Evolutionary conservation across 1,140 invertebrate species (phyloP).

Genomic region (Drosophila kikkawai): DNA sequence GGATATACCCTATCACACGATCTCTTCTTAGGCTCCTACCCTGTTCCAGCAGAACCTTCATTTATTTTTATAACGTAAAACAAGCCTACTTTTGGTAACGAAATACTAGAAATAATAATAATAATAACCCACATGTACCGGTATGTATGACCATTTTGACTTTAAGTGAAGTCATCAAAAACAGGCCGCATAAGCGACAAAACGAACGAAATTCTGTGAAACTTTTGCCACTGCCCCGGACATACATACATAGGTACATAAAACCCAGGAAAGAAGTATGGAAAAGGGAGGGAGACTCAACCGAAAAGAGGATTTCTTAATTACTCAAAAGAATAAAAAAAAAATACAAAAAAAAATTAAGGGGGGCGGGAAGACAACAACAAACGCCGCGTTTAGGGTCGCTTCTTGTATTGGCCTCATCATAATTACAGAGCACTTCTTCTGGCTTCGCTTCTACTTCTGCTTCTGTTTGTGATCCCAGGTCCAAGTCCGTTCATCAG

Average conservation of each 20-base stretch:
- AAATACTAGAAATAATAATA: constrained; percentile 74
- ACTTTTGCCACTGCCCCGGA: constrained; percentile 65
- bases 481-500: constrained; percentile 48
- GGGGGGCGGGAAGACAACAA: constrained; percentile 37
- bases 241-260: constrained; percentile 32
- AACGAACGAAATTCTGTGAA: constrained; percentile 73
- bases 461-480: constrained; percentile 47
- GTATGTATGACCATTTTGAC: constrained; percentile 65
- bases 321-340: constrained; percentile 51
- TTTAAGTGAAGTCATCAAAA: constrained; percentile 82
- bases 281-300: constrained; percentile 28
- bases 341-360: constrained; percentile 23
- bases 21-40: not conserved
- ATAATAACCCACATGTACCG: constrained; percentile 71
- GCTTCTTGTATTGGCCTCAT: constrained; percentile 81
- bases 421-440: constrained; percentile 77
- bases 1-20: not conserved
- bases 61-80: constrained; percentile 36
- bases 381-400: constrained; percentile 70
- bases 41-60: constrained; percentile 24
- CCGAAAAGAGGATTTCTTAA: constrained; percentile 80
- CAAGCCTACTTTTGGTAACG: constrained; percentile 51
- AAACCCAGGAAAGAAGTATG: constrained; percentile 53
- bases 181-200: constrained; percentile 53
- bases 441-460: constrained; percentile 8